These are phyloP conservation scores for Notodonta dromedarius DNA, from an alignment of 2,888 invertebrate genomes.

Conservation along the genomic window DNA sequence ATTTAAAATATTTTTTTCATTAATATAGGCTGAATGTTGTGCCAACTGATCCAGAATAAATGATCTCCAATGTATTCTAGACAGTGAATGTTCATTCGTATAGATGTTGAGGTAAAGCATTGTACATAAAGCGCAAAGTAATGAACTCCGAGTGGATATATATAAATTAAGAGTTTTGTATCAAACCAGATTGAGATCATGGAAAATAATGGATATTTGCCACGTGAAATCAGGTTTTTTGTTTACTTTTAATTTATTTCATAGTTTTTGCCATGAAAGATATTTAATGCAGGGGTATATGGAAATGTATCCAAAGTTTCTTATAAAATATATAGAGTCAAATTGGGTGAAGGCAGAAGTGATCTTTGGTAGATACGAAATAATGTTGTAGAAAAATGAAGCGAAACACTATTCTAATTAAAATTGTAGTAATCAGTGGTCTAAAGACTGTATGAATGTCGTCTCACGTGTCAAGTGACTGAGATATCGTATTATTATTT, in stretches of 20 bases:
- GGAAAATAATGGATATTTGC: not conserved
- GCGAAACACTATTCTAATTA: no score
- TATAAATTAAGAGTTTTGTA: not conserved
- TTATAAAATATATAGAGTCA: no score
- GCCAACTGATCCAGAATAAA: not conserved
- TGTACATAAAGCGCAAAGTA: no score
- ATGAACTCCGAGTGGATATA: no score
- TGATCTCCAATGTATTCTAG: not conserved
- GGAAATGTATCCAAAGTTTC: not conserved
- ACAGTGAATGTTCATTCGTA: not conserved
- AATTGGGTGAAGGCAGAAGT: no score
- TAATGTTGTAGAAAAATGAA: no score
- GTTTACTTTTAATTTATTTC: not conserved
- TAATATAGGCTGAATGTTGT: not conserved
- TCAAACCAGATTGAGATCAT: not conserved
- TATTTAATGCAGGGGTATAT: no score
- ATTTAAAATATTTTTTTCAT: not conserved
- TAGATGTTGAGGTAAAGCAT: not conserved
- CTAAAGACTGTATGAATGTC: not conserved
- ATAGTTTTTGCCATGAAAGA: not conserved
- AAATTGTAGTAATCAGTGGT: no score
- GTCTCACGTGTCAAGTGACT: constrained; percentile 17
- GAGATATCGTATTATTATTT: constrained; percentile 39
- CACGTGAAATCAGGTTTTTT: not conserved
- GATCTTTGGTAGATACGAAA: no score